Conservation (phyloP, 2,888 invertebrate genomes). For the Girardia tigrina region DNA sequence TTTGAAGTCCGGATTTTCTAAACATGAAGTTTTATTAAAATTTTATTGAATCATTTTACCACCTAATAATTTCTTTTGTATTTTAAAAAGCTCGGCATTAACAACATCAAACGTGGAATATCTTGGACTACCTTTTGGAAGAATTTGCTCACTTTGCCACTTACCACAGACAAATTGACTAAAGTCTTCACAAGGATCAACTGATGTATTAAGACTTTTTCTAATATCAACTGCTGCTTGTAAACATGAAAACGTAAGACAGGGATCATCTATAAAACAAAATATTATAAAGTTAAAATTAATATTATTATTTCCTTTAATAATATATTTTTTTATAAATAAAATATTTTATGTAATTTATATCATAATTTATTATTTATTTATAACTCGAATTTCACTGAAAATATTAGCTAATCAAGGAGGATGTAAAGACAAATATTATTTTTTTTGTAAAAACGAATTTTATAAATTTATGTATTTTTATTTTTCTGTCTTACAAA, state of each 20-base stretch:
- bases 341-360: too few relatives aligned
- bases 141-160: not conserved
- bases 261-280: not conserved
- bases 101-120: not conserved
- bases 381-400: too few relatives aligned
- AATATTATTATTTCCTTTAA: too few relatives aligned
- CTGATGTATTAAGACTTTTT: not conserved
- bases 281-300: too few relatives aligned
- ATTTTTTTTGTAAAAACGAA: too few relatives aligned
- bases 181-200: not conserved
- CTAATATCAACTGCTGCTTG: not conserved
- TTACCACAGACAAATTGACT: not conserved
- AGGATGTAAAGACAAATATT: too few relatives aligned
- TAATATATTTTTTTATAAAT: too few relatives aligned
- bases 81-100: not conserved
- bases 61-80: not conserved
- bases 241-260: not conserved
- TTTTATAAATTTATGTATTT: too few relatives aligned
- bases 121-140: not conserved
- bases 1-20: not conserved
- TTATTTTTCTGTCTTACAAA: too few relatives aligned
- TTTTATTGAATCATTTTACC: not conserved
- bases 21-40: not conserved
- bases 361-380: too few relatives aligned
- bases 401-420: too few relatives aligned